Base-by-base conservation (phyloP, 2,888 invertebrate genomes). In the Antheraea yamamai region DNA sequence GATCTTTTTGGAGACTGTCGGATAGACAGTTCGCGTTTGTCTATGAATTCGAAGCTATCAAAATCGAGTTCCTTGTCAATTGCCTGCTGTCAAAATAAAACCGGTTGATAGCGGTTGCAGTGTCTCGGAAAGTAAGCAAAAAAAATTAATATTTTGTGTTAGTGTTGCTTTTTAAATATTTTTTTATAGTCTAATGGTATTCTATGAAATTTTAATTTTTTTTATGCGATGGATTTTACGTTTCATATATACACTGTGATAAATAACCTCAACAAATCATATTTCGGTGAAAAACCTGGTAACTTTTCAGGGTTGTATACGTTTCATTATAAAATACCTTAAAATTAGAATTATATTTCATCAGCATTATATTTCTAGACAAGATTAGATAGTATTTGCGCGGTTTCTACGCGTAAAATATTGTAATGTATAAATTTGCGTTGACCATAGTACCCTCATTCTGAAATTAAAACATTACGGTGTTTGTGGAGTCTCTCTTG, bases 31-130 rank as follows among this genome's bases (percentile, higher is more conserved):
- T 75, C 73, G 55, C 55, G 30, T 81, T 91, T 92, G 92, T 92
- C 92, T 92, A 91, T 92, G 92, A 85, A 85, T 88, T 87, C 82
- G 82, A 89, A 91, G 89, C 90, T 84, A 90, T 93, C 92, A 92
- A 92, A 93, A 84, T 87, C 79, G 79, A 83, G 87, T 52, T 47
- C 16, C 30, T 72, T 74, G 74, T 71, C 74, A 74, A 74, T 74
- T 74, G 18, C 14, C 61, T 47, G 12, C 39, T 71, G 58, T 55
- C 55, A 71, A 58, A 10, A 70, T 70, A 55, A 55, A 70, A 68
- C 35, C 68, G 68, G 30, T 68, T 20, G n/a, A 8, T 18, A 8
- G 18, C n/a, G 18, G 7, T 8, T 0, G 20, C 0, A n/a, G n/a
- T n/a, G n/a, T 58, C 16, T 30, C 1, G 26, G 12, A 66, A 30